phyloP scores from a whole-genome alignment of 2,113 vertebrate genomes.

The Parotia lawesii region DNA sequence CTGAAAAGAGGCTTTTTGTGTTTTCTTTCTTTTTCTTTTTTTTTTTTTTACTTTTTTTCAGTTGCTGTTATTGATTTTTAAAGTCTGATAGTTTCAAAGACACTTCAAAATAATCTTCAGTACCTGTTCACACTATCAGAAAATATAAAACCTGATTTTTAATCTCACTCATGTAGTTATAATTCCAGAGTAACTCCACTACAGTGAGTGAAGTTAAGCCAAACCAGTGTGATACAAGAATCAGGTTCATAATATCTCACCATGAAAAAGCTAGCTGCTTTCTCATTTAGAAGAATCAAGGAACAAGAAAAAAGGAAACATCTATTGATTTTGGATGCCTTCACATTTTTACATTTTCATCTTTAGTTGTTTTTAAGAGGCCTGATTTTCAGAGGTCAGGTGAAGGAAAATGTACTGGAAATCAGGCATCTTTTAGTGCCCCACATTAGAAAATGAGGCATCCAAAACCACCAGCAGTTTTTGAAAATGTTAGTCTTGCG shows the following conservation, averaged over 20 bases:
- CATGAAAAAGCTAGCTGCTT: slow-evolving; percentile 42
- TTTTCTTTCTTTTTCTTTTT: not conserved
- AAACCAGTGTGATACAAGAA: not conserved
- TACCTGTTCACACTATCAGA: slow-evolving; percentile 51
- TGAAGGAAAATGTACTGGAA: not conserved
- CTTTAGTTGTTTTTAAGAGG: not conserved
- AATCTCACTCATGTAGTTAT: not conserved
- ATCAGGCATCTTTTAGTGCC: not conserved
- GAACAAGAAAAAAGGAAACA: not conserved
- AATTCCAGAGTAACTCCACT: not conserved
- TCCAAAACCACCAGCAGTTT: slow-evolving; percentile 21
- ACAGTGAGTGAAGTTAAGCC: not conserved
- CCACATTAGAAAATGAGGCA: not conserved
- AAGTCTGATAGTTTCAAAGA: slow-evolving; percentile 59
- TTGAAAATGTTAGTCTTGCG: not conserved
- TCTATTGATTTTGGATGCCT: slow-evolving; percentile 11
- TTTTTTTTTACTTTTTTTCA: not conserved
- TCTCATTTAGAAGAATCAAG: slow-evolving; percentile 2
- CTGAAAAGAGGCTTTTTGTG: slow-evolving; percentile 37
- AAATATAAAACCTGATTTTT: slow-evolving; percentile 43
- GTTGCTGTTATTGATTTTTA: not conserved
- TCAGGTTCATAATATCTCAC: not conserved
- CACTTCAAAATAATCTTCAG: slow-evolving; percentile 55
- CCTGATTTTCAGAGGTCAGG: not conserved
- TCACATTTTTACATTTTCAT: not conserved